phyloP scores from a whole-genome alignment of 1,140 invertebrate genomes.

The Drosophila ohnishii region DNA sequence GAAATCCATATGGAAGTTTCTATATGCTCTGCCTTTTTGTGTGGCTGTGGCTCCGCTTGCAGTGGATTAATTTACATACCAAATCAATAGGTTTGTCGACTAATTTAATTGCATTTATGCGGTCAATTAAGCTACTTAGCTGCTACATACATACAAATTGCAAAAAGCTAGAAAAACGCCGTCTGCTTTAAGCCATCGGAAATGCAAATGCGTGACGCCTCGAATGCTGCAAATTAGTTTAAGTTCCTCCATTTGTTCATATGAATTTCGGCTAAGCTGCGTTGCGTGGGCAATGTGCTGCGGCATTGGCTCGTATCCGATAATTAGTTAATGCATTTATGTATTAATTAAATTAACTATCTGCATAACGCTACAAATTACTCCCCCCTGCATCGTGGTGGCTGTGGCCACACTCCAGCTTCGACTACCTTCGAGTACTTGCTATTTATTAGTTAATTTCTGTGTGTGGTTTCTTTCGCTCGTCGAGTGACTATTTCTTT shows the following conservation, averaged over 20 bases:
- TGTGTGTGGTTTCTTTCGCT: constrained; percentile 2
- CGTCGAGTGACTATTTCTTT: constrained; percentile 50
- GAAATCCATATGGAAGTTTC: constrained; percentile 37
- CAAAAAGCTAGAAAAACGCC: constrained; percentile 72
- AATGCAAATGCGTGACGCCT: constrained; percentile 25
- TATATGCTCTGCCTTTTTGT: constrained; percentile 11
- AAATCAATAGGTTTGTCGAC: constrained; percentile 55
- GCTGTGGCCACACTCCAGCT: not conserved
- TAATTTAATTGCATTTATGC: constrained; percentile 48
- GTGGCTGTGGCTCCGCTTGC: constrained; percentile 28
- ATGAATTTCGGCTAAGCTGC: constrained; percentile 30
- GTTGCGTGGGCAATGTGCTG: constrained; percentile 13
- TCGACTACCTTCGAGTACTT: constrained; percentile 17
- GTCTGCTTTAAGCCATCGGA: constrained; percentile 42
- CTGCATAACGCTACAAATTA: constrained; percentile 38
- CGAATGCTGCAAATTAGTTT: constrained; percentile 57
- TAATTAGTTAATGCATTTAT: constrained; percentile 60
- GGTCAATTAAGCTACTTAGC: constrained; percentile 67
- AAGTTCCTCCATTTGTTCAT: constrained; percentile 9
- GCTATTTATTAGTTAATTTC: constrained; percentile 24
- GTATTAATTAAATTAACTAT: constrained; percentile 72
- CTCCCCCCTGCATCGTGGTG: not conserved
- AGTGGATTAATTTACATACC: constrained; percentile 58
- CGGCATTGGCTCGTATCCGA: constrained; percentile 48
- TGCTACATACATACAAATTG: constrained; percentile 70